Evolutionary conservation across 2,888 invertebrate species (phyloP), one percentile per base, ranked within the genome.

Genomic region (Drosophila suboccidentalis): DNA sequence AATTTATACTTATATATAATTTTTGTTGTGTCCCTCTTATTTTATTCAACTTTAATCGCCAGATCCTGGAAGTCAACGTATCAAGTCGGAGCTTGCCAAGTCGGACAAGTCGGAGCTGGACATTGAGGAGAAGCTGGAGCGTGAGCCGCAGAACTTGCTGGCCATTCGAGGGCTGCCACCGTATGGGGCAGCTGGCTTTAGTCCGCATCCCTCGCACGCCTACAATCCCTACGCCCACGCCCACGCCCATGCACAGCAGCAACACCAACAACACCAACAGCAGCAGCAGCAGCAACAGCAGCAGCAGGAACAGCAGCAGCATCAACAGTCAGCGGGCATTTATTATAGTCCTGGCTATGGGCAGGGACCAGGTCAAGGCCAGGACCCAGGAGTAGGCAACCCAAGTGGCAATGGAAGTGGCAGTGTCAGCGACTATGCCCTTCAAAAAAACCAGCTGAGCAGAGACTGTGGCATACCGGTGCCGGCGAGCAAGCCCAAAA

Each of bases 401-500:
- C 32, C 49, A 3, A 34, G 61, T 43, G 34, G 44, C 13, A 34
- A 29, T 13, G 26, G 8, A 19, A 9, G 17, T n/a, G 32, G 19
- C 19, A 19, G 17, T n/a, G 32, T 9, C 22, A 75, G 74, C 51
- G 94, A 94, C 79, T 91, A 94, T 70, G 94, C 76, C 93, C 85
- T 90, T 90, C 90, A 92, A 92, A 94, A 92, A 93, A 92, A 92
- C 92, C 91, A 94, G 91, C 94, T 94, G 87, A 94, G 95, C 75
- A 95, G 95, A 59, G 97, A 97, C 91, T 97, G 97, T 93, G 97
- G 97, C 49, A 96, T 97, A 49, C 97, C 97, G 50, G 95, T 97
- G 81, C 97, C 97, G 61, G 96, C 97, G 61, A 96, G 97, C 79
- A 98, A 98, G 93, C 97, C 98, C 80, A 98, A 98, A 94, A 98